Evolutionary conservation across 2,797 vertebrate species (phyloP), one percentile per base, ranked within the genome.

Genomic region (Strix occidentalis): DNA sequence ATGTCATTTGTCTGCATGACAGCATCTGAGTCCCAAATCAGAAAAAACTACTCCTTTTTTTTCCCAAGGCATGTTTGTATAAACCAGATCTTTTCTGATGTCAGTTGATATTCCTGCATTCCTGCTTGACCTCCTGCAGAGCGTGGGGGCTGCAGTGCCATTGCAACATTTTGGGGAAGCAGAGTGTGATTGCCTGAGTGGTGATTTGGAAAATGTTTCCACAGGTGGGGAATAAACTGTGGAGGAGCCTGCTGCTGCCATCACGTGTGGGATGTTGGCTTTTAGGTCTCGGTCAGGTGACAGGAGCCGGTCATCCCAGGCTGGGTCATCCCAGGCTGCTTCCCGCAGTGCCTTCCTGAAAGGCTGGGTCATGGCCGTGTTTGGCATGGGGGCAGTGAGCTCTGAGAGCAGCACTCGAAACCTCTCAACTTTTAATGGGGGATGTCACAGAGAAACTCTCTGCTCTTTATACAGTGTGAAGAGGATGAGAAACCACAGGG

Each of bases 71-170:
- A 1, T 68, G 4, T 92, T 90, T 84, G 19, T 80, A 24, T 53
- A 69, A 85, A 51, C 1, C 7, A 31, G n/a, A 13, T 58, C 13
- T 83, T 37, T 90, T 61, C 68, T 81, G 50, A n/a, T 87, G 45
- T 33, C 57, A 53, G 28, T n/a, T 63, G 50, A 16, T 31, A 50
- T 48, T 48, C 43, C 50, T 74, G 56, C 78, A 31, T 74, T 91
- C 57, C 65, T 86, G 33, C 75, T 33, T 83, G 60, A 58, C 35
- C 85, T 90, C 64, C 54, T 82, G 54, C 37, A 50, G 57, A 39
- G 54, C 0, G 0, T 6, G 20, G 18, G 9, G 11, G 26, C 41
- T 83, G 41, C 50, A 0, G 0, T 48, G 66, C 53, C 16, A 3
- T 37, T 80, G 68, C 50, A 46, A 56, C 19, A 4, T 43, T 86